These are phyloP conservation scores for Priocnemis perturbator DNA, from an alignment of 2,888 invertebrate genomes.

Conservation along the genomic window DNA sequence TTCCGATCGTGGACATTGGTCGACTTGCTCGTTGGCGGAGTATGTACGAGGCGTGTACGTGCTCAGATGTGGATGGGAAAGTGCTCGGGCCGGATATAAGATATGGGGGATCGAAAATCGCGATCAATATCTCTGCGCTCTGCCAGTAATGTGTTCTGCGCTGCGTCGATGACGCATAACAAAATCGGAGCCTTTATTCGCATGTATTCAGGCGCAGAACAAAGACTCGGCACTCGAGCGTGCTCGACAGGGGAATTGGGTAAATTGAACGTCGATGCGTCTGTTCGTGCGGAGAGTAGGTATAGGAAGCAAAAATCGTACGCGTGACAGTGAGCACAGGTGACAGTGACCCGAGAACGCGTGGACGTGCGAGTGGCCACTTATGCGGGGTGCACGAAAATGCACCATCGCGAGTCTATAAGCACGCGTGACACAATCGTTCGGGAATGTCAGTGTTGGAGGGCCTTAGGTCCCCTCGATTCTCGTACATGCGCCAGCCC, in stretches of 20 bases:
- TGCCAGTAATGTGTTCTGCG: no score
- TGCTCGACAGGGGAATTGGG: no score
- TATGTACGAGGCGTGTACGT: neutral
- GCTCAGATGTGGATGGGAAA: no score
- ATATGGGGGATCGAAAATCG: no score
- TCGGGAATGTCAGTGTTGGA: slow-evolving; percentile 57
- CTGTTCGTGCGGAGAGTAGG: no score
- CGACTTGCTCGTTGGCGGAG: slow-evolving; percentile 8
- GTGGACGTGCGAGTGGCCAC: slow-evolving; percentile 13
- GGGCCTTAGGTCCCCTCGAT: slow-evolving; percentile 45
- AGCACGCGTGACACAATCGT: slow-evolving; percentile 59
- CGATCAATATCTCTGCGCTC: no score
- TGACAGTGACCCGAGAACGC: slow-evolving; percentile 47
- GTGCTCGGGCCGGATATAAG: no score
- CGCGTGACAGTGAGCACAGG: slow-evolving; percentile 42
- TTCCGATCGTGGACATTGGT: slow-evolving; percentile 56
- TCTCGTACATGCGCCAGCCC: neutral
- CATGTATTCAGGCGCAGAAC: no score
- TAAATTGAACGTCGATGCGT: no score
- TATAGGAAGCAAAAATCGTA: slow-evolving; percentile 7
- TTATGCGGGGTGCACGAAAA: slow-evolving; percentile 42
- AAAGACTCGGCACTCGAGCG: no score
- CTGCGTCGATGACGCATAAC: no score
- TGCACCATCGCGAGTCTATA: slow-evolving; percentile 46
- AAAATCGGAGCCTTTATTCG: no score